Base-by-base conservation (phyloP, 2,113 vertebrate species). In the Muntiacus muntjak region DNA sequence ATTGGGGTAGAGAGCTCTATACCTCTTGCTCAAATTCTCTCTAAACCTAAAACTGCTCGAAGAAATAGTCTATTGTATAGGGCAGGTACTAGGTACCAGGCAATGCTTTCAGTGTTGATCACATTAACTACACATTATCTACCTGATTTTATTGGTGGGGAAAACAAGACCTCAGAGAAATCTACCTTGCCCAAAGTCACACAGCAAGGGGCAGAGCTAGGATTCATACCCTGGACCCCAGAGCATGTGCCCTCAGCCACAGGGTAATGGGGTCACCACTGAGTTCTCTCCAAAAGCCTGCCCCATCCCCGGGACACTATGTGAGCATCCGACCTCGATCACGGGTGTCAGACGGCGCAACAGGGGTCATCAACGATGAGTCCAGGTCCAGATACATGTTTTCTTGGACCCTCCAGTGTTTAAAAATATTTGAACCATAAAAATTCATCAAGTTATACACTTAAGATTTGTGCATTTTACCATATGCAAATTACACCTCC, bases 401-500 rank as follows among this genome's bases (percentile, higher is more conserved):
- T 97, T 96, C 89, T 87, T 91, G 87, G 94, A 82, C 60, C 30
- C 43, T 50, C 76, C 30, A 82, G 85, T 97, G 94, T 97, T 97
- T 91, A 97, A 98, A 97, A 98, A 98, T 97, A 98, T 96, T 97
- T 86, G 97, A 98, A 95, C 93, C 97, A 95, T 97, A 96, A 98
- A 95, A 98, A 98, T 60, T 89, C 96, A 92, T 96, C 97, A 95
- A 94, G 88, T 79, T 87, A 91, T n/a, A 94, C 86, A 94, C 94
- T 95, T 94, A 89, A 85, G 94, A 90, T 90, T 88, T 96, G 96
- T 28, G 25, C 97, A 94, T 97, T 98, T 96, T 91, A 64, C 89
- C 88, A 43, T 91, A 97, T 98, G 97, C 90, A 97, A 98, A 97
- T 97, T 87, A 92, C 67, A 76, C 58, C 96, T 89, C 74, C 89